Percentiles rank a stretch among this genome's conserved stretches.
phyloP scores from a whole-genome alignment of 2,113 vertebrate genomes.

The Fregata magnificens region DNA sequence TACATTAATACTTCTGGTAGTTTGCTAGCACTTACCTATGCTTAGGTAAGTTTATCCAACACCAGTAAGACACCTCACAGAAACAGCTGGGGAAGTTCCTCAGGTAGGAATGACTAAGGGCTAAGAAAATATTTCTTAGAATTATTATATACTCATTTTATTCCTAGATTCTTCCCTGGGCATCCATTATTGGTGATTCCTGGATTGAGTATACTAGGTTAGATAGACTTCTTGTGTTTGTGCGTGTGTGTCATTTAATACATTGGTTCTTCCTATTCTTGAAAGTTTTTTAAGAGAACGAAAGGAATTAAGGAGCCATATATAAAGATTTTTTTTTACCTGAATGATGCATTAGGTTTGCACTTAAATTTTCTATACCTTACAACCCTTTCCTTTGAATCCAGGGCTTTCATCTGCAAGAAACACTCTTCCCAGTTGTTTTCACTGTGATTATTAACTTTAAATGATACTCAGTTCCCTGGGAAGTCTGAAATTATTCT shows the following conservation, averaged over 20 bases:
- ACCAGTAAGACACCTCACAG: neutral
- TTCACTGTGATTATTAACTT: neutral
- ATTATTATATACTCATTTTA: neutral
- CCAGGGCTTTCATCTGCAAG: neutral
- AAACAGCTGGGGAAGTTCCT: neutral
- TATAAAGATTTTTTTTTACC: neutral
- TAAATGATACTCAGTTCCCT: neutral
- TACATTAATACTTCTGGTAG: neutral
- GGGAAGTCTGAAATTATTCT: neutral
- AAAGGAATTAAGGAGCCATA: neutral
- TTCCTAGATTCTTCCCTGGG: neutral
- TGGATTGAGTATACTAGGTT: neutral
- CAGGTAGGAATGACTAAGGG: neutral
- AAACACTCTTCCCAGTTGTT: neutral
- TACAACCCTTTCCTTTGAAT: neutral
- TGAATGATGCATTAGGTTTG: neutral
- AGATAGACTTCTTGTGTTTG: neutral
- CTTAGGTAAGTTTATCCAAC: neutral
- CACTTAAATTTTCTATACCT: neutral
- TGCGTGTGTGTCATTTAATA: neutral
- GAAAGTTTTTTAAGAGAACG: neutral
- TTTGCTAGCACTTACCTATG: neutral
- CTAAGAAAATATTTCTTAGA: neutral
- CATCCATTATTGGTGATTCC: neutral
- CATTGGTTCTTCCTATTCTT: neutral